Evolutionary conservation across 1,140 invertebrate genomes (phyloP).

Genomic region (Drosophila ohnishii): DNA sequence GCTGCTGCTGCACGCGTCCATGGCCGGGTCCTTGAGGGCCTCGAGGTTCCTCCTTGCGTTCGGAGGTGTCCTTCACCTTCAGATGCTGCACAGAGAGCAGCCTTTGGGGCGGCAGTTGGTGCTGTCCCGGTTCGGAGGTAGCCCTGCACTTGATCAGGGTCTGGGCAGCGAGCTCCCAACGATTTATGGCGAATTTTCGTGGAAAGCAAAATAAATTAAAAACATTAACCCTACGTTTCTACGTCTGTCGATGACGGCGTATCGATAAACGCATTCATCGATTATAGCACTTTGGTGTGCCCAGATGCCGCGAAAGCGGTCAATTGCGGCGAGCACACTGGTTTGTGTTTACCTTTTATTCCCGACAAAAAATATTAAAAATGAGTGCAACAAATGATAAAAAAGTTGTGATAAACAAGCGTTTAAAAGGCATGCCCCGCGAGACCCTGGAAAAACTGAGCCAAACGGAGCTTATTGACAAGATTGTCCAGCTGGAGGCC

Average conservation of each 20-base stretch:
- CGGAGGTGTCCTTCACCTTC: conserved; percentile 24
- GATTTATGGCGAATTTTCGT: conserved; percentile 11
- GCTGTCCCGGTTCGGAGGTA: not conserved
- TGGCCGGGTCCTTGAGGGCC: conserved; percentile 36
- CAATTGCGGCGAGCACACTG: no score
- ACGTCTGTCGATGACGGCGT: not conserved
- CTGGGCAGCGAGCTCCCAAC: not conserved
- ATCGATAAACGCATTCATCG: not conserved
- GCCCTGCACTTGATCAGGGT: not conserved
- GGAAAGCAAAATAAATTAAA: conserved; percentile 34
- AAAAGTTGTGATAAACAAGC: conserved; percentile 73
- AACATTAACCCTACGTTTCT: conserved; percentile 20
- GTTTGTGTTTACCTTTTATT: not conserved
- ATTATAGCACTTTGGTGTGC: no score
- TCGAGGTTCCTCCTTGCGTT: conserved; percentile 17
- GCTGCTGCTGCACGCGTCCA: conserved; percentile 61
- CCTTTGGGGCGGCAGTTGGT: conserved; percentile 1
- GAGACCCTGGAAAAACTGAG: conserved; percentile 21
- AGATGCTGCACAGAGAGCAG: conserved; percentile 28
- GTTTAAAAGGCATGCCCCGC: conserved; percentile 18
- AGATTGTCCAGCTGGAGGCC: conserved; percentile 28
- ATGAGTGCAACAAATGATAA: conserved; percentile 41
- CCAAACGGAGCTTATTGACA: conserved; percentile 25
- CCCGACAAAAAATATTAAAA: not conserved
- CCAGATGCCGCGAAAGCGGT: no score